Evolutionary conservation across 2,888 invertebrate species (phyloP).

Genomic region (Lasioglossum zephyrum): DNA sequence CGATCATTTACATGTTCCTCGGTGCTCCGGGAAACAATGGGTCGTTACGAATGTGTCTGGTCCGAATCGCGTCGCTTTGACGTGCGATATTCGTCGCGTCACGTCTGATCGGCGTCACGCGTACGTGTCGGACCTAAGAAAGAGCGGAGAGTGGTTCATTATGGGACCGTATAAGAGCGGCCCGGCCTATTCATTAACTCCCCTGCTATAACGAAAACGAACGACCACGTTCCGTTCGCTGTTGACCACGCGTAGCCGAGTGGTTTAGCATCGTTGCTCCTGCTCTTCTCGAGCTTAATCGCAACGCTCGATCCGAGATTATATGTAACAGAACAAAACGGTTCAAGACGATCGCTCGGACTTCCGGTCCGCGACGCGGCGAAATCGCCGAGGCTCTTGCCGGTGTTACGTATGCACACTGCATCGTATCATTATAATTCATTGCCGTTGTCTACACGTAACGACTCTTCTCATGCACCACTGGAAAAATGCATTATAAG

Average conservation of each 20-base stretch:
- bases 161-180: background rate
- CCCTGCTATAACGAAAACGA: too few relatives aligned
- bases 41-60: conserved; percentile 40
- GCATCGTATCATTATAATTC: conserved; percentile 4
- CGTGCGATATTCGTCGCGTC: conserved; percentile 21
- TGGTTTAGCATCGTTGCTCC: background rate
- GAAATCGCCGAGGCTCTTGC: background rate
- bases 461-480: background rate
- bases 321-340: background rate
- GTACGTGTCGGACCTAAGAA: conserved; percentile 33
- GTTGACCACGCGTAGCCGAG: background rate
- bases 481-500: background rate
- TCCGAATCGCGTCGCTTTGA: conserved; percentile 9
- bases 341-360: background rate
- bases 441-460: background rate
- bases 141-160: conserved; percentile 22
- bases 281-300: background rate
- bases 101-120: conserved; percentile 47
- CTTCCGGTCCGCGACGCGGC: background rate
- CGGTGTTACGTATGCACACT: background rate
- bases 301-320: background rate
- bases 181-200: background rate
- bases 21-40: conserved; percentile 57
- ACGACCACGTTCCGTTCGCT: too few relatives aligned
- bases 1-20: conserved; percentile 49